Conservation (phyloP, 1,140 invertebrate species). For the Cydia pomonella region DNA sequence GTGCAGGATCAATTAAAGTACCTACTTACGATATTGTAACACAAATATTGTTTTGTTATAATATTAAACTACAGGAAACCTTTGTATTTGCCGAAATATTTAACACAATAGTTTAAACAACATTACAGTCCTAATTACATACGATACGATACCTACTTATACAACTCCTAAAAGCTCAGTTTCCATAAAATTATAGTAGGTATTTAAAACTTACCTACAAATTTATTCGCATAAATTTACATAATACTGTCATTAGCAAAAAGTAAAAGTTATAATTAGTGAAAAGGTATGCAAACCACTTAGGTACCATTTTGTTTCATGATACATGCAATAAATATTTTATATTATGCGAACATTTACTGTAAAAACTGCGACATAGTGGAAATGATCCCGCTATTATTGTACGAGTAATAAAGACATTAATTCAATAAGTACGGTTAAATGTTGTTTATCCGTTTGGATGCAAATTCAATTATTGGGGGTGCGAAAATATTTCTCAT, state of each 20-base stretch:
- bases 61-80: background rate
- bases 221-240: background rate
- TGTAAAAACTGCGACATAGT: background rate
- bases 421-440: background rate
- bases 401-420: too few species aligned
- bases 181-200: background rate
- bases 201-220: background rate
- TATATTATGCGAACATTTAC: background rate
- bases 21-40: too few species aligned
- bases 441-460: too few species aligned
- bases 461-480: too few species aligned
- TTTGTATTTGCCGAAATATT: background rate
- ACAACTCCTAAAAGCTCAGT: background rate
- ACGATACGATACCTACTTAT: background rate
- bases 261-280: conserved; percentile 11
- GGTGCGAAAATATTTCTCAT: too few species aligned
- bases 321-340: conserved; percentile 7
- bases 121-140: background rate
- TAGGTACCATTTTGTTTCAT: conserved; percentile 8
- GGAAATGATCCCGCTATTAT: background rate
- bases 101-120: background rate
- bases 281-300: background rate
- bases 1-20: too few species aligned
- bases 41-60: too few species aligned
- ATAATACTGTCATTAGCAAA: background rate